Percentiles rank a stretch among this genome's conserved stretches.
Evolutionary conservation across 2,888 invertebrate species (phyloP).

Genomic region (Anorthoa munda): DNA sequence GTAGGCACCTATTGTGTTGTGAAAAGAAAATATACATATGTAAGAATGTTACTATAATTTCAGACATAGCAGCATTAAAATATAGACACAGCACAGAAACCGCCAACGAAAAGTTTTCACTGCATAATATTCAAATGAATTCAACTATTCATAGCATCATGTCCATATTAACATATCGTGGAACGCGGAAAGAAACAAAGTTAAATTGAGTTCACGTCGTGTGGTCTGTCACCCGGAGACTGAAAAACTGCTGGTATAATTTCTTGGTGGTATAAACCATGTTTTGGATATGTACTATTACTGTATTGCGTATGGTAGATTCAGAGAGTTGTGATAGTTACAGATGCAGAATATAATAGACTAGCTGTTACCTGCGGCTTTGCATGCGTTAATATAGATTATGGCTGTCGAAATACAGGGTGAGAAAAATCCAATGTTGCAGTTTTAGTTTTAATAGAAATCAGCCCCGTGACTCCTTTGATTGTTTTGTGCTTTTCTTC

Average conservation of each 20-base stretch:
- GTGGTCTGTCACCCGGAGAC: constrained; percentile 72
- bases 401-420: no score
- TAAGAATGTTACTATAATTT: background rate
- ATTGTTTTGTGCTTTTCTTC: no score
- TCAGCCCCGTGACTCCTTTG: no score
- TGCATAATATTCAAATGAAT: constrained; percentile 37
- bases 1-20: no score
- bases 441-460: no score
- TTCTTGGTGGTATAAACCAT: background rate
- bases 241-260: constrained; percentile 45
- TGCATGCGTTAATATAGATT: no score
- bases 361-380: no score
- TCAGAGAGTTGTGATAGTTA: no score
- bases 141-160: constrained; percentile 30
- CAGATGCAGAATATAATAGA: no score
- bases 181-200: constrained; percentile 69
- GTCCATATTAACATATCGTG: constrained; percentile 61
- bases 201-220: constrained; percentile 81
- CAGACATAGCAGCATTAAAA: background rate
- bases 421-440: no score
- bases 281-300: background rate
- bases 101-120: constrained; percentile 17
- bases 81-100: background rate
- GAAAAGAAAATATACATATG: background rate
- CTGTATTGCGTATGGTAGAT: no score